Base-by-base conservation (phyloP, 1,140 invertebrate species). In the Schlechtendalia chinensis region DNA sequence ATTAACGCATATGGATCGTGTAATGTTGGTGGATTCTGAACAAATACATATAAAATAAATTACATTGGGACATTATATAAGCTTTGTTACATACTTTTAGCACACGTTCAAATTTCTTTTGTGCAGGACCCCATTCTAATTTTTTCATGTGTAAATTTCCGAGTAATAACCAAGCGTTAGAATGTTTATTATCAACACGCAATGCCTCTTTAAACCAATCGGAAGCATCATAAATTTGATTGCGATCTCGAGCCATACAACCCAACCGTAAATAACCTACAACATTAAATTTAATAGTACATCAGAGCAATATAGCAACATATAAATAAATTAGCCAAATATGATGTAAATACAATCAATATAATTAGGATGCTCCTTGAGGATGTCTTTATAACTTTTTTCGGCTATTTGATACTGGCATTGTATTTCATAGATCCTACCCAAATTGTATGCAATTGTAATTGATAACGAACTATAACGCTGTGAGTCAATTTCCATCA, bases 281-380 rank as follows among this genome's bases (percentile, higher is more conserved):
- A 80, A 53, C 5, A 58, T 56, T 72, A 19, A 29, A 63, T 47
- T 39, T 50, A 53, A 81, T 16, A 81, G 1, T 63, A 24, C 6
- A 39, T 39, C 32, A 39, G 8, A 63, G 19, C 1, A 54, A 47
- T 58, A 56, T 39, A 50, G 12, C 14, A 12, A 4, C 11, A 61
- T 29, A 29, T 39, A n/a, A n/a, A 5, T 54, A 22, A 79, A 39
- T 56, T 22, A 39, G n/a, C 22, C 39, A 53, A 82, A 22, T 29
- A 54, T n/a, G 27, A 53, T 91, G 87, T 89, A 39, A 39, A 94
- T 93, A 90, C 98, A 99, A 86, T 99, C 98, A 61, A 99, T 94
- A 85, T 99, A 99, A 86, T 98, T 99, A 5, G 97, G 97, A 92
- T 99, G 96, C 83, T 98, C 94, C 84, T 94, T 94, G 5, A 99